A percentile compares a stretch with the other conserved stretches of the same genome.
Evolutionary conservation across 2,888 invertebrate species (phyloP).

Genomic region (Timema podura): DNA sequence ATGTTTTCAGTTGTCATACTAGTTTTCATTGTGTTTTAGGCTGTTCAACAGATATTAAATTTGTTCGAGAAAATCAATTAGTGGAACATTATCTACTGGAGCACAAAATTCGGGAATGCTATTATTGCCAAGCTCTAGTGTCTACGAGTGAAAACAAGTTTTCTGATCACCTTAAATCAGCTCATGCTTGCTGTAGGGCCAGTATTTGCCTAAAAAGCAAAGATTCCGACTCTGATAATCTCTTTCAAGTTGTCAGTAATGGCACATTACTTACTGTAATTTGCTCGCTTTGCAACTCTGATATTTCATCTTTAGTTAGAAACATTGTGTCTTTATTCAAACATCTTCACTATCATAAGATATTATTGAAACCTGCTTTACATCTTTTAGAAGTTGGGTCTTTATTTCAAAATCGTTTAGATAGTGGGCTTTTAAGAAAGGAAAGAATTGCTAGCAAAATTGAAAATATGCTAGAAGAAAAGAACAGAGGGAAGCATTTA

Average conservation of each 20-base stretch:
- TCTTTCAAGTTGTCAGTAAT: slow-evolving; percentile 14
- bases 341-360: slow-evolving; percentile 30
- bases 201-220: slow-evolving; percentile 10
- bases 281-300: slow-evolving; percentile 27
- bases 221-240: neutral
- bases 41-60: slow-evolving; percentile 20
- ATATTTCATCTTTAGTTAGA: slow-evolving; percentile 26
- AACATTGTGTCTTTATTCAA: slow-evolving; percentile 29
- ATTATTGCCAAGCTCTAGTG: slow-evolving; percentile 27
- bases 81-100: slow-evolving; percentile 26
- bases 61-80: slow-evolving; percentile 27
- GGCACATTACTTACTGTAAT: slow-evolving; percentile 20
- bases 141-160: slow-evolving; percentile 22
- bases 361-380: slow-evolving; percentile 26
- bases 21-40: slow-evolving; percentile 27
- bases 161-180: slow-evolving; percentile 24
- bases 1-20: slow-evolving; percentile 26
- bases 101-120: slow-evolving; percentile 27
- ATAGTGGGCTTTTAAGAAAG: too few relatives aligned
- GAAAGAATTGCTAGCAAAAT: too few relatives aligned
- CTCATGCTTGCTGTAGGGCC: slow-evolving; percentile 23
- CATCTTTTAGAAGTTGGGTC: slow-evolving; percentile 21
- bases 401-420: neutral
- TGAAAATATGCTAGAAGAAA: too few relatives aligned
- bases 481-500: too few relatives aligned